A percentile compares a stretch with the other conserved stretches of the same genome.
Evolutionary conservation across 2,797 vertebrate species (phyloP).

Genomic region (Limosa lapponica): DNA sequence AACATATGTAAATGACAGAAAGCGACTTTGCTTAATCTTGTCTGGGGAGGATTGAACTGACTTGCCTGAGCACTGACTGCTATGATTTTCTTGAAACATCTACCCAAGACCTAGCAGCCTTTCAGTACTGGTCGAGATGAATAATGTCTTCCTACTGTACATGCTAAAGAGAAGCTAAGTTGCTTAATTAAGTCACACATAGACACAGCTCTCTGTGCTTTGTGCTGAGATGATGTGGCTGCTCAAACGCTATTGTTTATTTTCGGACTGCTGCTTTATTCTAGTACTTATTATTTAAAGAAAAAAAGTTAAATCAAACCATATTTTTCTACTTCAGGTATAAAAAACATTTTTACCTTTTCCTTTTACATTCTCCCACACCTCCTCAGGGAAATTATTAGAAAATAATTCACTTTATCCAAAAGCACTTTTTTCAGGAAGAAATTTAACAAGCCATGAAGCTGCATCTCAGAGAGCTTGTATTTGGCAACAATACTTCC

Average conservation of each 20-base stretch:
- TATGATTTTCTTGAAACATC: neutral
- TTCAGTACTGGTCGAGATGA: neutral
- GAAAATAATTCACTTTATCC: neutral
- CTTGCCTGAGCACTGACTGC: neutral
- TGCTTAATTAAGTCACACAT: neutral
- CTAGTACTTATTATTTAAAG: neutral
- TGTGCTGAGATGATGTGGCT: neutral
- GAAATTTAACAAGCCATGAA: neutral
- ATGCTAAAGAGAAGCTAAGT: neutral
- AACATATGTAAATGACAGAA: neutral
- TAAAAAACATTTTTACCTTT: rapidly evolving
- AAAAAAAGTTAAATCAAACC: neutral
- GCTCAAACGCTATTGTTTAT: neutral
- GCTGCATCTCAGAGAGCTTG: neutral
- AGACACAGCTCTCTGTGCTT: neutral
- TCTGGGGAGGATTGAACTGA: neutral
- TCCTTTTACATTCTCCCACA: neutral
- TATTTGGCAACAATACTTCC: neutral
- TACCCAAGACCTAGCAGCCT: neutral
- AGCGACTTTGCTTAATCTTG: neutral
- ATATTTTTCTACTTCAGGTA: neutral
- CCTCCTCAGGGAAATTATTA: neutral
- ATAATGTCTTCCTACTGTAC: neutral
- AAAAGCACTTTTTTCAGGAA: neutral
- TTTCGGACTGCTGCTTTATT: neutral